A percentile compares a stretch with the other conserved stretches of the same genome.
These are phyloP conservation scores for Drosophila teissieri DNA, from an alignment of 1,140 invertebrate genomes.

Conservation along the genomic window DNA sequence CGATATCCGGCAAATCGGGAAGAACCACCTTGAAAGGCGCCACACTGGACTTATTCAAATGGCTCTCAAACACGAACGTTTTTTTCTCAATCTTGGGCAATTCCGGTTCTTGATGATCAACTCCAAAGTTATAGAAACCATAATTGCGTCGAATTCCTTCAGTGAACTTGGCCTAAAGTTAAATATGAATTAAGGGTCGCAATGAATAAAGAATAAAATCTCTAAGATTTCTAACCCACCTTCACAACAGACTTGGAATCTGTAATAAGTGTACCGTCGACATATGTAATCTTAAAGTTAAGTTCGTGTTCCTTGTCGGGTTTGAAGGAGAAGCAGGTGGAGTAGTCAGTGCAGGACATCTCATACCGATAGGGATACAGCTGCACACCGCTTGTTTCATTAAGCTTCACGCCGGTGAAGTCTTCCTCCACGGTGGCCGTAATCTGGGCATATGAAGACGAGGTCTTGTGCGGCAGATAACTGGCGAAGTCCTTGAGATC, in stretches of 20 bases:
- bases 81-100: constrained; percentile 58
- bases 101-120: constrained; percentile 18
- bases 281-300: constrained; percentile 60
- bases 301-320: constrained; percentile 92
- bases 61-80: constrained; percentile 51
- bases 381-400: constrained; percentile 89
- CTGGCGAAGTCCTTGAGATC: constrained; percentile 87
- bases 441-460: constrained; percentile 85
- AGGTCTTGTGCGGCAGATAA: constrained; percentile 85
- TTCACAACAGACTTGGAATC: constrained; percentile 86
- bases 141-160: constrained; percentile 79
- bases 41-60: constrained; percentile 67
- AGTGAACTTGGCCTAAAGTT: constrained; percentile 85
- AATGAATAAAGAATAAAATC: not conserved
- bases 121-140: constrained; percentile 35
- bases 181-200: not conserved
- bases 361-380: constrained; percentile 93
- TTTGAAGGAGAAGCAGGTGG: constrained; percentile 93
- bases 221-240: constrained; percentile 80
- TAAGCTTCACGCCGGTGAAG: constrained; percentile 91
- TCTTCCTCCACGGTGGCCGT: constrained; percentile 91
- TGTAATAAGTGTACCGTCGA: constrained; percentile 61
- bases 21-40: constrained; percentile 59
- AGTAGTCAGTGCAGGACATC: constrained; percentile 90
- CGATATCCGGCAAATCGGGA: constrained; percentile 67